These are phyloP conservation scores for Neotoxoptera formosana DNA, from an alignment of 1,140 invertebrate species.

Conservation along the genomic window DNA sequence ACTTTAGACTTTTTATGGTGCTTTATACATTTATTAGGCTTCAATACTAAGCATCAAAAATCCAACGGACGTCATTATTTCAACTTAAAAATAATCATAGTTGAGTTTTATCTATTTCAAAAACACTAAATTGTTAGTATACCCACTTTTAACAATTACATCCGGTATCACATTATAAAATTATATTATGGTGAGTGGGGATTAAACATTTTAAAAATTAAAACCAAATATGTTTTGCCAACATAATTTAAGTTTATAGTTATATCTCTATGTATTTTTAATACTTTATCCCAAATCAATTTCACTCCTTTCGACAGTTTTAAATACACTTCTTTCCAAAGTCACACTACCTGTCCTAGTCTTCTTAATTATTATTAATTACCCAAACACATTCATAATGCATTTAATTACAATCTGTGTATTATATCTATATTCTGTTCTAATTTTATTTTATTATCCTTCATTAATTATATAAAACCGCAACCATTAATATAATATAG, in stretches of 20 bases:
- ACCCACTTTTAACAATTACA: background rate
- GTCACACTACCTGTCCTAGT: background rate
- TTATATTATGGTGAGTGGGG: background rate
- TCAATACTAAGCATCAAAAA: background rate
- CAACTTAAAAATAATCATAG: background rate
- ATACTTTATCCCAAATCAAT: background rate
- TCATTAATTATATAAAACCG: too few relatives aligned
- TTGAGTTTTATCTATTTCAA: background rate
- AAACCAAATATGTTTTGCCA: background rate
- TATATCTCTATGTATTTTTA: background rate
- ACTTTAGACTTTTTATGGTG: background rate
- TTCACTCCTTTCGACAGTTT: background rate
- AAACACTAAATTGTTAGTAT: background rate
- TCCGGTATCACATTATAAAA: background rate
- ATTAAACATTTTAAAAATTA: background rate
- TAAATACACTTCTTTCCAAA: background rate
- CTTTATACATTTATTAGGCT: background rate
- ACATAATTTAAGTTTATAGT: background rate
- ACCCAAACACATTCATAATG: too few relatives aligned
- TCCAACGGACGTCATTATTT: background rate
- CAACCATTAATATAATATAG: background rate
- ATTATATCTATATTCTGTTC: too few relatives aligned
- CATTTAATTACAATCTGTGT: too few relatives aligned
- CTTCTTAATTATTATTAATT: background rate
- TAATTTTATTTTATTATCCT: too few relatives aligned